These are phyloP conservation scores for Epinotia bilunana DNA, from an alignment of 2,888 invertebrate species.

Conservation along the genomic window DNA sequence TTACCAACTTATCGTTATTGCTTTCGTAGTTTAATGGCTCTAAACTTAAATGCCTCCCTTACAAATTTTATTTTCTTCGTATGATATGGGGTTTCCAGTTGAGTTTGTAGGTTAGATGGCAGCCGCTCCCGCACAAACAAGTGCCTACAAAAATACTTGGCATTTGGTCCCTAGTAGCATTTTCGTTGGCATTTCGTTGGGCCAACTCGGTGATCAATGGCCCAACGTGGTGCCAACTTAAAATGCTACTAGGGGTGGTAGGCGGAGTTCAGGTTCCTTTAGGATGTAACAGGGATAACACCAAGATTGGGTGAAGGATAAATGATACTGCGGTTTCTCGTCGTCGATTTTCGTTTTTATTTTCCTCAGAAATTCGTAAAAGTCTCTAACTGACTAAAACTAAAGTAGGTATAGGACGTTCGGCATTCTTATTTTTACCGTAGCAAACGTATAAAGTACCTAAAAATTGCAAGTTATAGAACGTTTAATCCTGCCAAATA, in stretches of 20 bases:
- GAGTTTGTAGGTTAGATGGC: neutral
- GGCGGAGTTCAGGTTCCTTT: neutral
- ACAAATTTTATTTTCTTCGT: neutral
- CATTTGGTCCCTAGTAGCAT: too few species aligned
- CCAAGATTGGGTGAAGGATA: neutral
- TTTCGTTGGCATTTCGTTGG: too few species aligned
- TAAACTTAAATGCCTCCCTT: neutral
- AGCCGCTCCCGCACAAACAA: neutral
- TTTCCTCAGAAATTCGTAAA: too few species aligned
- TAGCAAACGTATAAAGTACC: neutral
- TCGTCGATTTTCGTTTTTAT: too few species aligned
- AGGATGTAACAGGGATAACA: neutral
- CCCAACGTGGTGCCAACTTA: too few species aligned
- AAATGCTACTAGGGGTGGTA: too few species aligned
- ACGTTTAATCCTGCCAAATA: conserved; percentile 4
- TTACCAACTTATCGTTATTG: neutral
- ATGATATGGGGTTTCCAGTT: too few species aligned
- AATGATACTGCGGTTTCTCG: neutral
- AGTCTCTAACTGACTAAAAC: too few species aligned
- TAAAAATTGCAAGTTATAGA: conserved; percentile 6
- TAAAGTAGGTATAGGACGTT: too few species aligned
- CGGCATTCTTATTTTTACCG: neutral
- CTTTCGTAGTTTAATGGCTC: neutral
- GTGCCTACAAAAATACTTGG: neutral
- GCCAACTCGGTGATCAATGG: too few species aligned